These are phyloP conservation scores for Crotalus helleri DNA, from an alignment of 2,113 vertebrate species.

Conservation along the genomic window DNA sequence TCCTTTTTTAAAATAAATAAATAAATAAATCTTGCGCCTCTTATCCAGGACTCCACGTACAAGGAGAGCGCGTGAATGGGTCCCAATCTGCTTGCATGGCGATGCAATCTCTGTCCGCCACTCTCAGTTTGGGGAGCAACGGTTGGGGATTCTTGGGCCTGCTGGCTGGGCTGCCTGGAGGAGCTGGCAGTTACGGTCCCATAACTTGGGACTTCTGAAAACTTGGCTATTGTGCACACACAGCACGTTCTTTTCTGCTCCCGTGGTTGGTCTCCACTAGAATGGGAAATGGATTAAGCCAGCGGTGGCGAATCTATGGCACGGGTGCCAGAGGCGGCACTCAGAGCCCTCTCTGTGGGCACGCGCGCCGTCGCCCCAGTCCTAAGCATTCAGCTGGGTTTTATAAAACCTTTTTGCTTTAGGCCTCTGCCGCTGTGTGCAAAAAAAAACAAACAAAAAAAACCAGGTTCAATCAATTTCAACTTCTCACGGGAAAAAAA, in stretches of 20 bases:
- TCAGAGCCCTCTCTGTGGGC: too few species aligned
- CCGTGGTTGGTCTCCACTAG: not conserved
- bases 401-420: too few species aligned
- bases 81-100: not conserved
- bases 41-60: not conserved
- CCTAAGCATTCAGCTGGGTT: too few species aligned
- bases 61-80: too few species aligned
- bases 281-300: not conserved
- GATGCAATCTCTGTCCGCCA: not conserved
- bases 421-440: too few species aligned
- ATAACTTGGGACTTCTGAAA: not conserved
- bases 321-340: too few species aligned
- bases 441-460: too few species aligned
- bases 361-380: too few species aligned
- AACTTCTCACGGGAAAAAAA: too few species aligned
- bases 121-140: not conserved
- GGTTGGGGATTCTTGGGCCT: not conserved
- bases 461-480: too few species aligned
- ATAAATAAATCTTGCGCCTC: not conserved
- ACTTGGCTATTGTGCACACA: not conserved
- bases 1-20: too few species aligned
- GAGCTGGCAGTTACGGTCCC: not conserved
- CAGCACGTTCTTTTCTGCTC: not conserved
- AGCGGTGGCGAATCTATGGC: too few species aligned
- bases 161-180: not conserved